phyloP scores from a whole-genome alignment of 2,797 vertebrate genomes.

The Hapalemur alaotrensis region DNA sequence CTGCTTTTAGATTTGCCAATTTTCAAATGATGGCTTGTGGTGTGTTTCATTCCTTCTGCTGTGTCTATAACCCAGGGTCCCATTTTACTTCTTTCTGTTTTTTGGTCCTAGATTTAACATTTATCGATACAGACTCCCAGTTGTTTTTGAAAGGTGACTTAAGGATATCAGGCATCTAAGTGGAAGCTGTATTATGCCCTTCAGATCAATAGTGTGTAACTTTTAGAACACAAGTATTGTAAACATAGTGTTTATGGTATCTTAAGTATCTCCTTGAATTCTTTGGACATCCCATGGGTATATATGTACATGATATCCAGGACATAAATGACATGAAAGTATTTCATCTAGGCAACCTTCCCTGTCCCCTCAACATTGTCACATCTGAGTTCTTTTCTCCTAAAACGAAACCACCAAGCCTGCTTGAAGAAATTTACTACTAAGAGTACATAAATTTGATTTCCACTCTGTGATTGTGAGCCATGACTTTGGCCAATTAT shows the following conservation, averaged over 20 bases:
- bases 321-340: neutral
- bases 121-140: neutral
- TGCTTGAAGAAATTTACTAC: neutral
- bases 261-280: neutral
- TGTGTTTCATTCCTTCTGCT: neutral
- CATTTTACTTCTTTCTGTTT: neutral
- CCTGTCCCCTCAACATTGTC: neutral
- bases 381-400: neutral
- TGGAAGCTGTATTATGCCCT: neutral
- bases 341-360: neutral
- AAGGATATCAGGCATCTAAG: neutral
- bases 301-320: neutral
- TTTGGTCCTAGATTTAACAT: neutral
- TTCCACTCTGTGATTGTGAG: neutral
- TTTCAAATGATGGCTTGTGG: neutral
- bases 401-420: neutral
- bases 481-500: neutral
- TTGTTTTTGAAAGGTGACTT: neutral
- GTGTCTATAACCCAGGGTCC: neutral
- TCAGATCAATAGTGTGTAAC: neutral
- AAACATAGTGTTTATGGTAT: neutral
- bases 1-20: neutral
- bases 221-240: neutral
- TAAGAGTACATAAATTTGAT: neutral
- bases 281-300: neutral